Base-by-base conservation (phyloP, 2,113 vertebrate genomes). In the Jacana jacana region DNA sequence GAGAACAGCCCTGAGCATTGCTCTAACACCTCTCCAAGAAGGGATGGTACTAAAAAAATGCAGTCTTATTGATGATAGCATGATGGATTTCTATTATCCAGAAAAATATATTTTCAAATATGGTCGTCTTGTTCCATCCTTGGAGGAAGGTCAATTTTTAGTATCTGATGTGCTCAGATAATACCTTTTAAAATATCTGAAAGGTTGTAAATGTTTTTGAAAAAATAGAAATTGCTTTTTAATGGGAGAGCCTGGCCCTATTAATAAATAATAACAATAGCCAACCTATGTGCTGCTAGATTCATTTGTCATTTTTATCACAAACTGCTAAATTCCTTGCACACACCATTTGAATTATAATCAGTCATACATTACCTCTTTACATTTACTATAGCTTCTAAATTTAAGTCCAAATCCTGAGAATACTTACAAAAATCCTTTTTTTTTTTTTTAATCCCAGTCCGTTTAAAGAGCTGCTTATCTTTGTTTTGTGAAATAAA, bases 221-320 rank as follows among this genome's bases (percentile, higher is more conserved):
- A 88, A 89, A 91, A 24, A 88, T 0, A 89, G 44, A 82, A 82
- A 86, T 83, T 86, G 13, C 4, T 88, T 88, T 89, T 91, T 70
- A 89, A 73, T 58, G 35, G 13, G 23, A 69, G 6, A 68, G 14
- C 28, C 15, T 4, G 1, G 31, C 11, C 24, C 58, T 57, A 55
- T 86, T 83, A 89, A 86, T 73, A 95, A 94, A 76, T 61, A 89
- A 89, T 76, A 82, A 57, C 52, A 72, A 63, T 72, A 76, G 33
- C n/a, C 81, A 91, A 35, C 44, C 20, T 91, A 37, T 58, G 48
- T 28, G 12, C 31, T 58, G 24, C 52, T 72, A 70, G 33, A 83
- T 86, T 82, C 1, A 54, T 85, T 81, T 82, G 28, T 60, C 40
- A 51, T 81, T 94, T 92, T 93, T 86, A 75, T 80, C 88, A 86